Percentiles rank a stretch among this genome's conserved stretches.
Conservation (phyloP, 2,113 vertebrate genomes). For the Gulo gulo region DNA sequence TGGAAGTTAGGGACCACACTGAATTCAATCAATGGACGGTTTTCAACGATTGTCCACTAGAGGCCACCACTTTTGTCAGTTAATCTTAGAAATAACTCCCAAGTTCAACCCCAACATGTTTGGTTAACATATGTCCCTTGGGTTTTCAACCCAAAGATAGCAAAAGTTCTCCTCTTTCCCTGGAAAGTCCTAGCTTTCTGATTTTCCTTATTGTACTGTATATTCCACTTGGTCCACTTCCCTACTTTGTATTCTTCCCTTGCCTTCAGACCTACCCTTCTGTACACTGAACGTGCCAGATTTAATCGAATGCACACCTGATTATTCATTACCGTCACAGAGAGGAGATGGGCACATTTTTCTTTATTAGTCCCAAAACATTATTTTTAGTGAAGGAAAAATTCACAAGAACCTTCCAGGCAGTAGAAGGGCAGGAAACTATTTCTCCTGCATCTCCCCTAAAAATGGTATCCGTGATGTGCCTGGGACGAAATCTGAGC, state of each 20-base stretch:
- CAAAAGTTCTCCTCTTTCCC: neutral
- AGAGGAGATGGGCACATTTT: neutral
- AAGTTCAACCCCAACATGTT: neutral
- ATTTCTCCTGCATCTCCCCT: neutral
- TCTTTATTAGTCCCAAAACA: constrained; percentile 43
- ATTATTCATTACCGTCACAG: neutral
- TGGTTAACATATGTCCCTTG: neutral
- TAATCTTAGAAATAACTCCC: neutral
- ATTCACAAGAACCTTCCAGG: neutral
- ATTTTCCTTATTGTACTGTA: neutral
- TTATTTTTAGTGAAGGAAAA: constrained; percentile 38
- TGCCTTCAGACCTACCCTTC: neutral
- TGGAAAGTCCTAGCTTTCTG: neutral
- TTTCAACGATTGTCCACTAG: neutral
- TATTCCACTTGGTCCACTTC: neutral
- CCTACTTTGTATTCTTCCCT: constrained; percentile 12
- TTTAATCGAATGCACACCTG: neutral
- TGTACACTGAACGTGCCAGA: neutral
- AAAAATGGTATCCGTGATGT: neutral
- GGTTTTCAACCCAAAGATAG: neutral
- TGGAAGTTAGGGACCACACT: neutral
- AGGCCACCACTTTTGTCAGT: neutral
- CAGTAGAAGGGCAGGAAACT: neutral
- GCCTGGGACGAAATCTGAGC: neutral
- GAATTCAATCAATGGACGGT: neutral